Percentiles rank a stretch among this genome's conserved stretches.
These are phyloP conservation scores for Argyrosomus regius DNA, from an alignment of 2,797 vertebrate genomes.

Conservation along the genomic window DNA sequence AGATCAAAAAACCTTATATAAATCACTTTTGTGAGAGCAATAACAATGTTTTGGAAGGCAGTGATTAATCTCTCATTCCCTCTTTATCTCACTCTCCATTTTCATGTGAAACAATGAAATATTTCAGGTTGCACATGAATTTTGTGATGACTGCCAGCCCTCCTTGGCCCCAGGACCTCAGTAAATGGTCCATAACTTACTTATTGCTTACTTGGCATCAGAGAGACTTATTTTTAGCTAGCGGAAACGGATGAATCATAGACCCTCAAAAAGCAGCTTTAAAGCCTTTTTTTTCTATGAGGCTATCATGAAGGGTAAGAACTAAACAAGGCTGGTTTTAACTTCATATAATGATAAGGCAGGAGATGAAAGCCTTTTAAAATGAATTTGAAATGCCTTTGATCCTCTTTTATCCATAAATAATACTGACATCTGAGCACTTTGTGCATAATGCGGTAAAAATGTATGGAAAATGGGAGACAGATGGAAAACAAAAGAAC, in stretches of 20 bases:
- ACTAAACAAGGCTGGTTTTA: conserved; percentile 54
- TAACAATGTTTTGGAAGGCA: neutral
- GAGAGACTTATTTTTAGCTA: conserved; percentile 59
- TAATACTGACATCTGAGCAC: conserved; percentile 41
- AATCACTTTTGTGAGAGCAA: neutral
- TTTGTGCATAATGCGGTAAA: conserved; percentile 38
- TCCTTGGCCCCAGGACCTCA: conserved; percentile 22
- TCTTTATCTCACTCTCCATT: neutral
- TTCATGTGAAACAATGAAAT: conserved; percentile 1
- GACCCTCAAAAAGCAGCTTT: conserved; percentile 37
- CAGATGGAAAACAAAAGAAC: conserved; percentile 37
- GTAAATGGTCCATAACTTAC: conserved; percentile 34
- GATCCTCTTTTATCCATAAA: conserved; percentile 62
- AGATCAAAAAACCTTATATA: too few relatives aligned
- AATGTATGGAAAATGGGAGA: conserved; percentile 41
- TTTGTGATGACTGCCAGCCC: conserved; percentile 10
- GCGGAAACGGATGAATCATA: conserved; percentile 57
- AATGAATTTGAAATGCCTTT: conserved; percentile 66
- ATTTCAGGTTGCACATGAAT: neutral
- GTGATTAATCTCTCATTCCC: neutral
- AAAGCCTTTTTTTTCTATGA: conserved; percentile 40
- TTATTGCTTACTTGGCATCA: conserved; percentile 46
- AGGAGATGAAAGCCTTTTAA: conserved; percentile 62
- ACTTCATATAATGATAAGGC: conserved; percentile 60
- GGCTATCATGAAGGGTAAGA: conserved; percentile 45